Conservation (phyloP, 2,797 vertebrate genomes). For the Cyprinella venusta region DNA sequence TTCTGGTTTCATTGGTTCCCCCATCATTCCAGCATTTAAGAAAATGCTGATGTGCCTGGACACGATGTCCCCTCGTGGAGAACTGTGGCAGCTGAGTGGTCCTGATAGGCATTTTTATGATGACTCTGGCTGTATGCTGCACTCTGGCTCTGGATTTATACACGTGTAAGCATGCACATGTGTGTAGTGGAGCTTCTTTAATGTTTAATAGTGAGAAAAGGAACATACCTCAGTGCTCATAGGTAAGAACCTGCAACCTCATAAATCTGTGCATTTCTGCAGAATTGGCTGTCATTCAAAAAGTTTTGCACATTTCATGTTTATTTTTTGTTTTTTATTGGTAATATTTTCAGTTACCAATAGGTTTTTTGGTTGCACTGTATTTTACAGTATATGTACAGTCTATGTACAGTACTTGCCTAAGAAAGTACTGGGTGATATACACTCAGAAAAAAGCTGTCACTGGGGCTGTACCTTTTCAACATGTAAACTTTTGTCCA, state of each 20-base stretch:
- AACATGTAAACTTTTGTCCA: too few species aligned
- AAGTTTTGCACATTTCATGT: background rate
- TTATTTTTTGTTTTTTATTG: background rate
- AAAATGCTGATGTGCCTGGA: conserved; percentile 31
- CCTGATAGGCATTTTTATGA: conserved; percentile 14
- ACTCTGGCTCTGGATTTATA: conserved; percentile 16
- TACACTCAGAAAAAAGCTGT: too few species aligned
- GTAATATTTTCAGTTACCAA: background rate
- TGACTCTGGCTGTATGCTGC: conserved; percentile 23
- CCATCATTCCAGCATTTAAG: conserved; percentile 5
- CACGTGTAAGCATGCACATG: conserved; percentile 11
- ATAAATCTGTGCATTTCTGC: background rate
- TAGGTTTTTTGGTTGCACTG: background rate
- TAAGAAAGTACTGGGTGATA: too few species aligned
- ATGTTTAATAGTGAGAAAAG: conserved; percentile 18
- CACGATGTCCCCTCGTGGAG: conserved; percentile 1
- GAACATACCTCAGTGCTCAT: background rate
- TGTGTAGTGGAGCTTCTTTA: conserved; percentile 8
- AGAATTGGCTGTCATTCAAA: background rate
- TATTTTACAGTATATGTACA: too few species aligned
- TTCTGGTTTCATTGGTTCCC: conserved; percentile 21
- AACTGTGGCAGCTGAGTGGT: conserved; percentile 32
- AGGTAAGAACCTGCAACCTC: background rate
- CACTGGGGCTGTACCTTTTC: too few species aligned
- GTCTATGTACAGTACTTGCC: too few species aligned